A percentile compares a stretch with the other conserved stretches of the same genome.
Evolutionary conservation across 92 coral and sea anemone genomes (phyloP).

Genomic region (Virgularia gustaviana): DNA sequence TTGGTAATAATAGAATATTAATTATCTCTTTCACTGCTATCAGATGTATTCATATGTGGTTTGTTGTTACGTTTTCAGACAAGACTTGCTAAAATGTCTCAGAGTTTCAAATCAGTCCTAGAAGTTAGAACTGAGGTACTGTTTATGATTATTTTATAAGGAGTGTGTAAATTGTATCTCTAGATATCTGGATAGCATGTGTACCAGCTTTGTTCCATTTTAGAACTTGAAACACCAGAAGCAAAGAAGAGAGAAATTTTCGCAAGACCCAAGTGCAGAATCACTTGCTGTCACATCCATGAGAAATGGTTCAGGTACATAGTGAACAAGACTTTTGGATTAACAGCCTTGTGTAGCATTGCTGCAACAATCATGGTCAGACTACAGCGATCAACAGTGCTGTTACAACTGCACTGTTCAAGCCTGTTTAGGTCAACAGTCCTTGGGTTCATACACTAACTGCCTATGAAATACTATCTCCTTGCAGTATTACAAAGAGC

Average conservation of each 20-base stretch:
- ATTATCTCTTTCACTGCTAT: too few species aligned
- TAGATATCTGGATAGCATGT: too few species aligned
- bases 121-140: constrained; percentile 94
- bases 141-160: neutral
- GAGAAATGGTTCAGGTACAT: constrained; percentile 74
- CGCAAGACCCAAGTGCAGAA: constrained; percentile 82
- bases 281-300: constrained; percentile 65
- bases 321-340: neutral
- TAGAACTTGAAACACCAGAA: constrained; percentile 97
- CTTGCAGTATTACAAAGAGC: constrained; percentile 63
- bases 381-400: neutral
- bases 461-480: too few species aligned
- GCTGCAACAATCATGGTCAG: neutral
- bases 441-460: too few species aligned
- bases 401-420: too few species aligned
- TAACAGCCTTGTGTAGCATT: neutral
- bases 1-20: too few species aligned
- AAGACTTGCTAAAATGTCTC: constrained; percentile 93
- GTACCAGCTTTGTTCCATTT: neutral
- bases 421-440: neutral
- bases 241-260: constrained; percentile 89
- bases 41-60: too few species aligned
- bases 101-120: constrained; percentile 86
- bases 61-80: constrained; percentile 50
- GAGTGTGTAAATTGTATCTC: neutral